These are phyloP conservation scores for Cirrhinus mrigala DNA, from an alignment of 2,797 vertebrate species.

Conservation along the genomic window DNA sequence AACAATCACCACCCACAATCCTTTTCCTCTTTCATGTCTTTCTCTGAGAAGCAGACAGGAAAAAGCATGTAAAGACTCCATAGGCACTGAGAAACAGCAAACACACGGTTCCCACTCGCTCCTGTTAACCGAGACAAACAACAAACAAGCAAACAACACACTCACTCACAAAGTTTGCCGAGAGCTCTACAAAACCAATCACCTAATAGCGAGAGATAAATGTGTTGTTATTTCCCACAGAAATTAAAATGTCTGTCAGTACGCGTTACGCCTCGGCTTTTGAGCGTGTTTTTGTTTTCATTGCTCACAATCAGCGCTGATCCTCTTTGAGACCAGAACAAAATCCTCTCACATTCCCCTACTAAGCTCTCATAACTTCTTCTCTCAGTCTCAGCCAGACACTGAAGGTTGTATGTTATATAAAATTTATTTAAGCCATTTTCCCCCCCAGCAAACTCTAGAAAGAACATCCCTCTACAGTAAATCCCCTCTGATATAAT, in stretches of 20 bases:
- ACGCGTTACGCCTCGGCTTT: not conserved
- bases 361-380: conserved; percentile 48
- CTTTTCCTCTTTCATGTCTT: conserved; percentile 47
- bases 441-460: not conserved
- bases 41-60: conserved; percentile 41
- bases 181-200: not conserved
- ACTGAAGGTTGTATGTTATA: conserved; percentile 16
- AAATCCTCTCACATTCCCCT: conserved; percentile 49
- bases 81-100: conserved; percentile 41
- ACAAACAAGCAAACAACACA: conserved; percentile 25
- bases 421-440: conserved; percentile 41
- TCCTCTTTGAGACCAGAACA: conserved; percentile 59
- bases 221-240: conserved; percentile 38
- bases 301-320: conserved; percentile 41
- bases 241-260: conserved; percentile 39
- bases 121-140: not conserved
- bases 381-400: conserved; percentile 35
- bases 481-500: conserved; percentile 20
- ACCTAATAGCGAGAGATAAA: conserved; percentile 7
- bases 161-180: not conserved
- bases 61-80: conserved; percentile 24
- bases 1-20: conserved; percentile 38
- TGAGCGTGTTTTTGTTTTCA: conserved; percentile 42
- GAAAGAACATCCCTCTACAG: conserved; percentile 18
- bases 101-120: conserved; percentile 45